Percentiles rank a stretch among this genome's conserved stretches.
Evolutionary conservation across 2,797 vertebrate genomes (phyloP).

Genomic region (Pangasius mekongensis): DNA sequence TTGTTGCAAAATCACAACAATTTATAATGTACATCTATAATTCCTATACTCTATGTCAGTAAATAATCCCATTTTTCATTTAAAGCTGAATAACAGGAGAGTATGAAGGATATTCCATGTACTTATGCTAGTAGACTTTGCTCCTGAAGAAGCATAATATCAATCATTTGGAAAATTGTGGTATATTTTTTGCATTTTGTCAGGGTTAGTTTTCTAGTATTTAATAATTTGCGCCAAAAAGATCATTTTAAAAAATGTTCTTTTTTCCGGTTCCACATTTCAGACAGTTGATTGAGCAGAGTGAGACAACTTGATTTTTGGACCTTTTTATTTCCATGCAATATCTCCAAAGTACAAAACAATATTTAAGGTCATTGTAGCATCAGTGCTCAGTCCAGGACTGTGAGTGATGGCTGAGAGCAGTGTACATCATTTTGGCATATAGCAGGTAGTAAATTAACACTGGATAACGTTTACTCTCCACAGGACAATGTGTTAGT

Average conservation of each 20-base stretch:
- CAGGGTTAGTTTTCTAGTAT: background rate
- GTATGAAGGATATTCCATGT: background rate
- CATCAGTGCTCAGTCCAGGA: conserved; percentile 22
- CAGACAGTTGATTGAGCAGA: background rate
- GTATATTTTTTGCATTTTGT: background rate
- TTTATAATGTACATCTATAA: background rate
- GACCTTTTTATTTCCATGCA: conserved; percentile 34
- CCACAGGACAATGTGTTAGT: background rate
- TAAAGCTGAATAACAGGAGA: background rate
- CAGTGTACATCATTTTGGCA: background rate
- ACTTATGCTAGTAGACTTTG: background rate
- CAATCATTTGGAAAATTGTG: background rate
- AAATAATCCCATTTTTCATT: background rate
- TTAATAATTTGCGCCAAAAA: background rate
- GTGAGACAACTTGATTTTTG: background rate
- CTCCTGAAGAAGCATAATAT: background rate
- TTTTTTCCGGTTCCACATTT: background rate
- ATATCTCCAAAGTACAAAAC: conserved; percentile 33
- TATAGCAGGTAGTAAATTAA: background rate
- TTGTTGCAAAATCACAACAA: background rate
- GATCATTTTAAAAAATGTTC: background rate
- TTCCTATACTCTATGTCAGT: background rate
- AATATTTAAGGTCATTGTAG: conserved; percentile 1
- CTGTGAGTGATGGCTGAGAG: conserved; percentile 7
- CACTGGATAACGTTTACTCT: conserved; percentile 6